Evolutionary conservation across 2,888 invertebrate species (phyloP).

Genomic region (Pristionchus exspectatus): DNA sequence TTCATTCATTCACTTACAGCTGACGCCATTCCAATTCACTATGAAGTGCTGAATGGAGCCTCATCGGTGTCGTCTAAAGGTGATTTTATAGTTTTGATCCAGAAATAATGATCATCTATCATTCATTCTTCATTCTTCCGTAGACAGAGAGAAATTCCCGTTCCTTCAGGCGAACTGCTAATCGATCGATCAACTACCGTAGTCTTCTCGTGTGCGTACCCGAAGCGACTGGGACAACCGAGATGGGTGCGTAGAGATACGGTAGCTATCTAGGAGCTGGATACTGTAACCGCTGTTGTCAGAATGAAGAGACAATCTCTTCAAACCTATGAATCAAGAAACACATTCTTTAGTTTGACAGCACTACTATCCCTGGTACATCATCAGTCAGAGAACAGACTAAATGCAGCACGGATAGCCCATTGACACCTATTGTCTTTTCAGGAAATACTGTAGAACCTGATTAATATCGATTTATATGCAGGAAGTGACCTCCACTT

Average conservation of each 20-base stretch:
- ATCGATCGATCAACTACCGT: conserved; percentile 75
- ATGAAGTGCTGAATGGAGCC: conserved; percentile 71
- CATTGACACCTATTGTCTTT: not conserved
- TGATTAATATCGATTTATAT: not conserved
- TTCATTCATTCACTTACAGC: conserved; percentile 59
- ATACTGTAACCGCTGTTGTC: no score
- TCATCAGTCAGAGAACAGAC: no score
- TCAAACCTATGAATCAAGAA: no score
- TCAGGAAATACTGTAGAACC: no score
- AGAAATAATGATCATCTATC: no score
- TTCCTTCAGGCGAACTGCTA: conserved; percentile 65
- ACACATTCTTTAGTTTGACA: no score
- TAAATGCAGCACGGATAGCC: no score
- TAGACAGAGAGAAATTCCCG: not conserved
- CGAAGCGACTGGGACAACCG: conserved; percentile 65
- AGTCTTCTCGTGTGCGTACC: conserved; percentile 72
- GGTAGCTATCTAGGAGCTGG: no score
- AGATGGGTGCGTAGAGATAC: conserved; percentile 64
- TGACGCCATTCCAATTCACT: conserved; percentile 74
- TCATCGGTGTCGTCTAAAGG: conserved; percentile 72
- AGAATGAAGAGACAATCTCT: no score
- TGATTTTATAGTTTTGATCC: not conserved
- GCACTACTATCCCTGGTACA: no score
- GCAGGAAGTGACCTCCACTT: conserved; percentile 76
- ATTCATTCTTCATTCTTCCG: not conserved